Conservation (phyloP, 2,113 vertebrate genomes). For the Alethe diademata region DNA sequence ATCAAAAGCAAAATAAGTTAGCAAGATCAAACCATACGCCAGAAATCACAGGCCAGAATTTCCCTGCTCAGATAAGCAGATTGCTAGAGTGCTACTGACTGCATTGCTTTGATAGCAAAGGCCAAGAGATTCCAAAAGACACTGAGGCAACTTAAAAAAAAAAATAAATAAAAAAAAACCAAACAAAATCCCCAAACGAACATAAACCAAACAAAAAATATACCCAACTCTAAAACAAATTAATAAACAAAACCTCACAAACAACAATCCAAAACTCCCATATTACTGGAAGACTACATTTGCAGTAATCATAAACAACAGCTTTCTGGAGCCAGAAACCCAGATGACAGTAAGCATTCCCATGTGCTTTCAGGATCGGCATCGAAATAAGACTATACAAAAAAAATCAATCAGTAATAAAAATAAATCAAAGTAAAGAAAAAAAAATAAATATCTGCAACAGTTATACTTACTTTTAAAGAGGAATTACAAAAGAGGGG, state of each 20-base stretch:
- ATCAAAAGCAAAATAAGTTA: not conserved
- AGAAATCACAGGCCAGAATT: not conserved
- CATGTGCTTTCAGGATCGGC: not conserved
- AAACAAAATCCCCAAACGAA: not conserved
- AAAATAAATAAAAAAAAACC: not conserved
- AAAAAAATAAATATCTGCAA: fast-evolving
- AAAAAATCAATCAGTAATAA: not conserved
- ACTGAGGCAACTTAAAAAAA: not conserved
- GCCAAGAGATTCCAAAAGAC: not conserved
- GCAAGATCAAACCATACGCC: not conserved
- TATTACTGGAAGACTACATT: not conserved
- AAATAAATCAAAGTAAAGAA: not conserved
- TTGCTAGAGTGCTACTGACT: not conserved
- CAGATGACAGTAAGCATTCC: not conserved
- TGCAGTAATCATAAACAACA: not conserved
- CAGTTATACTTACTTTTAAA: not conserved
- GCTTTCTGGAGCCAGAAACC: not conserved
- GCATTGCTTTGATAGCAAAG: not conserved
- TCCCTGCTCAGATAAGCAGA: not conserved
- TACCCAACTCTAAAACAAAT: not conserved
- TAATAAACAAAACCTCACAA: not conserved
- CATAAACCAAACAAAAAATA: not conserved
- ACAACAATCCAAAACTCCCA: not conserved
- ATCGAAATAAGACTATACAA: not conserved
- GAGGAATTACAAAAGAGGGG: not conserved